Evolutionary conservation across 2,113 vertebrate species (phyloP), one percentile per base, ranked within the genome.

Genomic region (Rhizomys pruinosus): DNA sequence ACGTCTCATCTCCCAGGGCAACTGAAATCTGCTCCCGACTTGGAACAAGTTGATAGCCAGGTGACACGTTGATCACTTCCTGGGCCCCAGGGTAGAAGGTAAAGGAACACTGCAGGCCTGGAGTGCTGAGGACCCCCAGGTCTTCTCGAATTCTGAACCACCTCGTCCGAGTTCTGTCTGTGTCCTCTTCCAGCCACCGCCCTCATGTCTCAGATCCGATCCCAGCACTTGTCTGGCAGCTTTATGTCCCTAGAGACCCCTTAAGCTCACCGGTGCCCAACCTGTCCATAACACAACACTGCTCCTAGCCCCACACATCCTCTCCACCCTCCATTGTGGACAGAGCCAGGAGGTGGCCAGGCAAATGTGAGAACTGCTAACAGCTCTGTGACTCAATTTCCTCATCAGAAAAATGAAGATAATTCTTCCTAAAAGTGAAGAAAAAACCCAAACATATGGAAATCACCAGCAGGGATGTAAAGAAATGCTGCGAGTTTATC

Each of bases 1-100:
- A 98, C 89, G 97, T 93, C 61, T 97, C 94, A 12, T 98, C 97
- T 29, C 97, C 97, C 78, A 98, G 90, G 9, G 85, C 95, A 74
- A 98, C 96, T 0, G 92, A 96, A 91, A 97, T 97, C 87, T 94
- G 95, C 25, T 97, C 96, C 29, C 84, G 96, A 84, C 84, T 97
- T 66, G 72, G 95, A 87, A 87, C 0, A 11, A 98, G 87, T 44
- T 78, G 81, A 80, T 97, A 98, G 71, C 97, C 97, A 61, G 98
- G 96, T 34, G 93, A 97, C 61, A 98, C 85, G 0, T 95, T 42
- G 77, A 96, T 95, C 55, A 95, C 80, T 61, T 97, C 96, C 97
- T 98, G 55, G 68, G 44, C n/a, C 37, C 68, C 55, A 39, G 52
- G 80, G 80, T 4, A 19, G 47, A 95, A 95, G n/a, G 6, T 2